Evolutionary conservation across 1,140 invertebrate genomes (phyloP).

Genomic region (Solenopsis fugax): DNA sequence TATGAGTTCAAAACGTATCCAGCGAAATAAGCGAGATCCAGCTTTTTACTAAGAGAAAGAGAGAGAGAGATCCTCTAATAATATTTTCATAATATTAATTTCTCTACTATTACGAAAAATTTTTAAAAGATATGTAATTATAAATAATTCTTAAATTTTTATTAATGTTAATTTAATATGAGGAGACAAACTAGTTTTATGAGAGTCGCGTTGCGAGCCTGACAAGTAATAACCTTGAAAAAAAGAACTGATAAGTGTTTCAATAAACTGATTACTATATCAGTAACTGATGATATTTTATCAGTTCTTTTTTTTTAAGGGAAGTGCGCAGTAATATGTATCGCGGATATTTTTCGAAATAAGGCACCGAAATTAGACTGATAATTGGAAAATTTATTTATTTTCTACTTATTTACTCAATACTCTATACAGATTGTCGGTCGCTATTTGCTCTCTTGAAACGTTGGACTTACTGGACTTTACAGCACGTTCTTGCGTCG

Average conservation of each 20-base stretch:
- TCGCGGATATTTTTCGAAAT: background rate
- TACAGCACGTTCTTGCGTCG: background rate
- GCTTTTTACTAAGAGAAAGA: background rate
- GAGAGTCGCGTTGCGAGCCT: background rate
- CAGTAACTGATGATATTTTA: too few relatives aligned
- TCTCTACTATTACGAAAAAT: background rate
- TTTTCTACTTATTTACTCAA: background rate
- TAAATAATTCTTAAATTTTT: background rate
- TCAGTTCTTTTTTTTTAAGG: too few relatives aligned
- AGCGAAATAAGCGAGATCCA: background rate
- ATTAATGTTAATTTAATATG: background rate
- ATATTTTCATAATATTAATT: background rate
- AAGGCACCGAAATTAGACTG: background rate
- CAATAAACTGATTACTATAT: too few relatives aligned
- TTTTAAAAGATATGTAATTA: background rate
- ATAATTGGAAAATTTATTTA: background rate
- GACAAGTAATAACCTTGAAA: too few relatives aligned
- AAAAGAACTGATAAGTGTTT: too few relatives aligned
- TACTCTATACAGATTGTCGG: background rate
- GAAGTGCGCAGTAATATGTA: background rate
- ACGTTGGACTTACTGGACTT: slow-evolving; percentile 26
- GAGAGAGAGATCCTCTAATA: background rate
- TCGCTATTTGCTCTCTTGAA: background rate
- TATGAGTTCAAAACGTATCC: background rate
- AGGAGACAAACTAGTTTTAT: background rate